Evolutionary conservation across 2,888 invertebrate genomes (phyloP).

Genomic region (Mechanitis mazaeus): DNA sequence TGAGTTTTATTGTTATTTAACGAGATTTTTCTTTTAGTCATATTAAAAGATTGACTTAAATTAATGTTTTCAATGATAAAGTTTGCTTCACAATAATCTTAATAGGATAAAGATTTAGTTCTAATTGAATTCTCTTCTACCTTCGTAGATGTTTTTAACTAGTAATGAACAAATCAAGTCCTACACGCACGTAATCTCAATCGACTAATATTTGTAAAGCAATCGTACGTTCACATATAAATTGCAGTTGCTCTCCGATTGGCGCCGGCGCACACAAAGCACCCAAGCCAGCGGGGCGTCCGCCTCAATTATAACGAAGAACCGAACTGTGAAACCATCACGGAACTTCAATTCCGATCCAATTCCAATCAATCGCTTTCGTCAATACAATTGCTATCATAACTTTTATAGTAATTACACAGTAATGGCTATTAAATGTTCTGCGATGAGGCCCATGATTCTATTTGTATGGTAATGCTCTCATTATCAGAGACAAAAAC

Average conservation of each 20-base stretch:
- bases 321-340: constrained; percentile 39
- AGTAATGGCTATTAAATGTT: constrained; percentile 9
- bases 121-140: background rate
- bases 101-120: background rate
- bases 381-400: background rate
- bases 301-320: constrained; percentile 61
- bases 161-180: constrained; percentile 33
- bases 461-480: constrained; percentile 75
- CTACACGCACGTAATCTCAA: constrained; percentile 27
- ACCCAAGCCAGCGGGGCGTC: constrained; percentile 61
- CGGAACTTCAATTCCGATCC: constrained; percentile 14
- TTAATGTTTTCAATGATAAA: too few species aligned
- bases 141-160: constrained; percentile 12
- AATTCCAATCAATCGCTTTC: constrained; percentile 8
- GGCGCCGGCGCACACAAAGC: constrained; percentile 56
- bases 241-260: constrained; percentile 33
- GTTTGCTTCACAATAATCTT: too few species aligned
- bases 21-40: background rate
- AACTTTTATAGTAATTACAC: background rate
- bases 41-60: background rate
- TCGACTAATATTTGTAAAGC: constrained; percentile 60
- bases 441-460: constrained; percentile 35
- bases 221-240: constrained; percentile 43
- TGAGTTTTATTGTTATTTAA: too few species aligned
- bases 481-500: constrained; percentile 69